Base-by-base conservation (phyloP, 2,888 invertebrate species). In the Caenorhabditis macrosperma region DNA sequence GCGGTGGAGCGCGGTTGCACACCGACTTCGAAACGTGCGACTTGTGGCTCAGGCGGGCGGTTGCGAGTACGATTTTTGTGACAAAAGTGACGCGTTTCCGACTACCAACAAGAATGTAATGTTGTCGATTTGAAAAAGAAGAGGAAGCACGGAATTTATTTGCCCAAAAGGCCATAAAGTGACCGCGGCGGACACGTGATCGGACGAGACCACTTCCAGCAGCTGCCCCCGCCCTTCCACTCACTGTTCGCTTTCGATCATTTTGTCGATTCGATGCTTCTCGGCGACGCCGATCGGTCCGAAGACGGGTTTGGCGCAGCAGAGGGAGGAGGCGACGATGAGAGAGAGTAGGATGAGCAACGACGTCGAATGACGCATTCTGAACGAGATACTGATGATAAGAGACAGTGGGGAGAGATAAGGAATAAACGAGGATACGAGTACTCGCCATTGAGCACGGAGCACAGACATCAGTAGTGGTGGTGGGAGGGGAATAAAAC, bases 121-220 rank as follows among this genome's bases (percentile, higher is more conserved):
- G 52, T 52, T 46, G 26, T 41, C 57, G 67, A 44, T 55, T 67
- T 46, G 46, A 54, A 30, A 26, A 1, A 61, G 28, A 61, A 30
- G 46, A 41, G 54, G 63, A 33, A 63, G 38, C 52, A 71, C 41
- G 54, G 57, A 64, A 57, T 64, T 44, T 72, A 64, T 72, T 72
- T 72, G 72, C 63, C 57, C 50, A 72, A 64, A 64, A 54, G 61
- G 64, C 72, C 63, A 57, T 72, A 72, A 72, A 72, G 63, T 72
- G 63, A 64, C 72, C 64, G 63, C 71, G 61, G 41, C 38, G 33
- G 63, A 71, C 63, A 72, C 72, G 63, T 64, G 64, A 72, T 72
- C 72, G 60, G 33, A 61, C 69, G 69, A 60, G 44, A n/a, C 44
- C 30, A 15, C 1, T 55, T 35, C 35, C 55, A 44, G n/a, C 15